A percentile compares a stretch with the other conserved stretches of the same genome.
These are phyloP conservation scores for Abrostola triplasia DNA, from an alignment of 2,888 invertebrate species.

Conservation along the genomic window DNA sequence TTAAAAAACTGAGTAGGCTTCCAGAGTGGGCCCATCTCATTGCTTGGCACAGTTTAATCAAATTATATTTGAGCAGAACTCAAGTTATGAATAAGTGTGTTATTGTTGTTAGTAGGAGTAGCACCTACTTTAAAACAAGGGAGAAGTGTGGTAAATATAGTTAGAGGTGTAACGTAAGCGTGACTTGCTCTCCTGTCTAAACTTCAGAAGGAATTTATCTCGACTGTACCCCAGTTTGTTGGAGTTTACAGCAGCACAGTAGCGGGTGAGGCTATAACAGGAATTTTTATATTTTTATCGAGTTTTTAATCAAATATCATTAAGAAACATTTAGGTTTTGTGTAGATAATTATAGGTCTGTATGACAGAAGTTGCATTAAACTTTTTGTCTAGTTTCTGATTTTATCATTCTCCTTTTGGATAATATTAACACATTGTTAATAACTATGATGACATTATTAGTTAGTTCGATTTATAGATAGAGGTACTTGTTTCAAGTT, in stretches of 20 bases:
- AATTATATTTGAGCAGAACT: conserved; percentile 56
- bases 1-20: conserved; percentile 60
- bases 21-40: conserved; percentile 47
- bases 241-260: conserved; percentile 34
- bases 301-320: background rate
- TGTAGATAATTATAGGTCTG: background rate
- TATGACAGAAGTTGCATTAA: too few species aligned
- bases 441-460: too few species aligned
- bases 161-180: conserved; percentile 42
- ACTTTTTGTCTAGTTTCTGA: too few species aligned
- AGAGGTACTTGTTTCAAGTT: too few species aligned
- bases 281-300: background rate
- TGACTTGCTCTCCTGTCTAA: conserved; percentile 54
- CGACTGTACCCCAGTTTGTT: conserved; percentile 39
- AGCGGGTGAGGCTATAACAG: conserved; percentile 13
- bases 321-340: background rate
- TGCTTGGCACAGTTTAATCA: conserved; percentile 58
- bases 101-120: conserved; percentile 32
- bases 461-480: too few species aligned
- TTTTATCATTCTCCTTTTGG: too few species aligned
- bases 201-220: conserved; percentile 51
- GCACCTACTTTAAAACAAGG: conserved; percentile 18
- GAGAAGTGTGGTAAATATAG: conserved; percentile 32
- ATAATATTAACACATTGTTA: too few species aligned
- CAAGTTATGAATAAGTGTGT: conserved; percentile 53